Conservation (phyloP, 2,888 invertebrate species). For the Rhogogaster chlorosoma region DNA sequence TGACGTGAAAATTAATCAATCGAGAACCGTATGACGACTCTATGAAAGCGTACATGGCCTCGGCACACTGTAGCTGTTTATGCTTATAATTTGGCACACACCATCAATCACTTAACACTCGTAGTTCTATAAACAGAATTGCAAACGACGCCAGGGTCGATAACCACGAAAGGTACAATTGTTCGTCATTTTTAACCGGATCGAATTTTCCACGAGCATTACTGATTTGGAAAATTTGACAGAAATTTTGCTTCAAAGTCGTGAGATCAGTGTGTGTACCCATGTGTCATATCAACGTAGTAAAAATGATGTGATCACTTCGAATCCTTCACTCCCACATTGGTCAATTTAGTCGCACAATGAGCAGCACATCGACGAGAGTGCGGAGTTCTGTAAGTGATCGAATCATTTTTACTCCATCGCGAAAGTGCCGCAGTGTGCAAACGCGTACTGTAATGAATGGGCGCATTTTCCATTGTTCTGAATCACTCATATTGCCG, state of each 20-base stretch:
- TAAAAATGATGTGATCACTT: not conserved
- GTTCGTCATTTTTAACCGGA: not conserved
- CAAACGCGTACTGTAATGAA: not conserved
- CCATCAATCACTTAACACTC: constrained; percentile 58
- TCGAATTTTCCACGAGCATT: not conserved
- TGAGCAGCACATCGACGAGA: not conserved
- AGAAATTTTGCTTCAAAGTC: not conserved
- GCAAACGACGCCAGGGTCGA: not conserved
- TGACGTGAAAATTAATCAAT: not conserved
- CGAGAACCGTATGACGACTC: not conserved
- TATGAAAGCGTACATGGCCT: not conserved
- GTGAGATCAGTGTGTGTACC: not conserved
- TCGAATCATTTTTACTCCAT: not conserved
- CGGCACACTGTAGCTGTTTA: not conserved
- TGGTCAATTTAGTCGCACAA: not conserved
- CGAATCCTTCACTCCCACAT: not conserved
- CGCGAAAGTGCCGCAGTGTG: not conserved
- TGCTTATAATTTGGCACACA: constrained; percentile 59
- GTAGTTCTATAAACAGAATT: constrained; percentile 62
- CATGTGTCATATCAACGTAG: not conserved
- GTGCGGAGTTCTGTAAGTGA: not conserved
- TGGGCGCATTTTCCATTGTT: not conserved
- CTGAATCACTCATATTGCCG: not conserved
- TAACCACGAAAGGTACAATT: not conserved
- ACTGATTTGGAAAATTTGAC: not conserved